Conservation (phyloP, 2,797 vertebrate species). For the Manis javanica region DNA sequence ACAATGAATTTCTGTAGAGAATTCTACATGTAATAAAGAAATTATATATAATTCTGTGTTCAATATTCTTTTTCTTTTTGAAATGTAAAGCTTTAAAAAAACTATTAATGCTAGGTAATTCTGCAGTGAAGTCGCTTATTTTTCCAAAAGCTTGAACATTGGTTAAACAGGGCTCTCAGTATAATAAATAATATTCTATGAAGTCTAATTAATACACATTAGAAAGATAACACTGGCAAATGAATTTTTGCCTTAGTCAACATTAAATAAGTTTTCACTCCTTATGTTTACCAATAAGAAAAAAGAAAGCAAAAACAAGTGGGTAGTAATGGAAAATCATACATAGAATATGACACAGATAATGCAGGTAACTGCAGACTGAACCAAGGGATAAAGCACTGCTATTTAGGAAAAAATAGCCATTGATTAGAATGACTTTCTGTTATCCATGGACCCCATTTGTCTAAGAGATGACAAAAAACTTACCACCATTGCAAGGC, state of each 20-base stretch:
- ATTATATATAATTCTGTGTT: not conserved
- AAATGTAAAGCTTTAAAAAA: slow-evolving; percentile 42
- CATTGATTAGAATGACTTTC: not conserved
- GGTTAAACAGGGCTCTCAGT: not conserved
- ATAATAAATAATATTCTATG: not conserved
- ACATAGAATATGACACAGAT: not conserved
- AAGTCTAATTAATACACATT: not conserved
- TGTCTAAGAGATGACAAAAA: not conserved
- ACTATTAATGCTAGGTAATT: not conserved
- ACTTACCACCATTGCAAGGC: slow-evolving; percentile 98
- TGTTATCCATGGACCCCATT: not conserved
- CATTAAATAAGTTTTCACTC: not conserved
- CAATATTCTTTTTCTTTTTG: not conserved
- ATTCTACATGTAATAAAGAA: not conserved
- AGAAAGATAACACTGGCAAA: not conserved
- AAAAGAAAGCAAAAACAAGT: not conserved
- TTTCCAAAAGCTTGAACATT: not conserved
- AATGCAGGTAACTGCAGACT: not conserved
- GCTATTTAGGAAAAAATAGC: not conserved
- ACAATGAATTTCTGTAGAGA: slow-evolving; percentile 13
- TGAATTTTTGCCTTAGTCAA: not conserved
- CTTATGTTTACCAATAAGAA: not conserved
- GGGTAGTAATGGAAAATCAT: not conserved
- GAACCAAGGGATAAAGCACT: not conserved
- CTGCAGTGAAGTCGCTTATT: not conserved